Evolutionary conservation across 2,888 invertebrate genomes (phyloP).

Genomic region (Homarus gammarus): DNA sequence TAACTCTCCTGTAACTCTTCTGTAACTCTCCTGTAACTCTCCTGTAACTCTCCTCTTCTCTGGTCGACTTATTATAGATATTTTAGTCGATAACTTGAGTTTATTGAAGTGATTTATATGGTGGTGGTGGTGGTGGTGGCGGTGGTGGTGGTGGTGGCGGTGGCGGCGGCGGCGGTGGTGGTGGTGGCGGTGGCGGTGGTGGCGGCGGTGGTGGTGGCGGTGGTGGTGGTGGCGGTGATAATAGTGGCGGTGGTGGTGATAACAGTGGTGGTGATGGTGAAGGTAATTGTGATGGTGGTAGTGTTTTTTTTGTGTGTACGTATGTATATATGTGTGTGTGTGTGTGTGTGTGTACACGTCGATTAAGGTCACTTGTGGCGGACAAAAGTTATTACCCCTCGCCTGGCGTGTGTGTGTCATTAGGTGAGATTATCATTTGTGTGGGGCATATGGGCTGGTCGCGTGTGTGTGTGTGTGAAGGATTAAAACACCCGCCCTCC

Average conservation of each 20-base stretch:
- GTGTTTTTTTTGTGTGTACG: neutral
- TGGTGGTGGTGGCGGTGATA: neutral
- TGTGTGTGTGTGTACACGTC: neutral
- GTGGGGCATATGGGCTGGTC: neutral
- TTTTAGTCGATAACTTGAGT: neutral
- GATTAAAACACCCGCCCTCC: neutral
- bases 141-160: neutral
- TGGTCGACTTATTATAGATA: too few species aligned
- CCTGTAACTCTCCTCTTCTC: too few species aligned
- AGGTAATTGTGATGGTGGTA: neutral
- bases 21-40: too few species aligned
- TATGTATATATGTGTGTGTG: neutral
- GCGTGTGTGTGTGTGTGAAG: constrained; percentile 15
- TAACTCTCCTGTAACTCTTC: too few species aligned
- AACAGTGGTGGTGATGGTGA: too few species aligned
- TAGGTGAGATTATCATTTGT: neutral
- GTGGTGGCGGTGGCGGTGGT: too few species aligned
- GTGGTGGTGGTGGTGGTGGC: neutral
- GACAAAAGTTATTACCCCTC: neutral
- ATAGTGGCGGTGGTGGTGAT: neutral
- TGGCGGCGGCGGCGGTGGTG: neutral
- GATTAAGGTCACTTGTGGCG: neutral
- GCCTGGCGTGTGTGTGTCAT: neutral
- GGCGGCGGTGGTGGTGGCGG: neutral
- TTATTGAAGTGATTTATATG: too few species aligned